Conservation (phyloP, 2,113 vertebrate species). For the Edolisoma coerulescens region DNA sequence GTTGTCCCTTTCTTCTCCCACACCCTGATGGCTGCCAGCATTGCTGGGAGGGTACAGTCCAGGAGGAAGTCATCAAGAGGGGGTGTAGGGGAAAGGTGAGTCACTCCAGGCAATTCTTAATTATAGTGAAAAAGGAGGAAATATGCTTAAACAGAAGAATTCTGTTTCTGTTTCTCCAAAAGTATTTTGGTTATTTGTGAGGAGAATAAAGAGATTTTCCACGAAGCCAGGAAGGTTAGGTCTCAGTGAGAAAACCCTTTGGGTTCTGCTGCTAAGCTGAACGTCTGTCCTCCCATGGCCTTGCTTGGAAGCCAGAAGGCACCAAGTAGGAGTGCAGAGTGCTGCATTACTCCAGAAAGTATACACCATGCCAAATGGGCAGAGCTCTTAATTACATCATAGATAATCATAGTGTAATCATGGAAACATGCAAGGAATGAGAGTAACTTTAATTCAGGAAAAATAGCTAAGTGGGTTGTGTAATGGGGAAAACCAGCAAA, state of each 20-base stretch:
- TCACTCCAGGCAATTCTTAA: neutral
- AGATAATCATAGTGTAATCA: conserved; percentile 7
- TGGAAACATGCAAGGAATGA: conserved; percentile 41
- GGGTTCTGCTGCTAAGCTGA: neutral
- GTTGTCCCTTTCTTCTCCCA: neutral
- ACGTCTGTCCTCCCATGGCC: neutral
- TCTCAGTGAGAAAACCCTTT: neutral
- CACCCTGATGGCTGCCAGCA: neutral
- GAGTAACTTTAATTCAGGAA: conserved; percentile 31
- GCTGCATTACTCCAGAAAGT: neutral
- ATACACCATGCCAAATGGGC: neutral
- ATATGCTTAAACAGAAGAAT: neutral
- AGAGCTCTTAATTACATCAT: conserved; percentile 39
- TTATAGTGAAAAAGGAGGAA: neutral
- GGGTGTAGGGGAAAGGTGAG: neutral
- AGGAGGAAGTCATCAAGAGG: neutral
- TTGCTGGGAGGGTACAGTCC: neutral
- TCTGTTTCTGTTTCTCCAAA: neutral
- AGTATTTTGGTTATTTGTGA: neutral
- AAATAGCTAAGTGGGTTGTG: neutral
- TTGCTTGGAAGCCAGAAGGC: neutral
- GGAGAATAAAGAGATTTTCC: neutral
- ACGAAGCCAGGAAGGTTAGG: neutral
- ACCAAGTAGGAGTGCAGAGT: neutral
- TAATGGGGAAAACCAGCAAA: conserved; percentile 17